phyloP scores from a whole-genome alignment of 2,888 invertebrate species.

The Cetonia aurata region DNA sequence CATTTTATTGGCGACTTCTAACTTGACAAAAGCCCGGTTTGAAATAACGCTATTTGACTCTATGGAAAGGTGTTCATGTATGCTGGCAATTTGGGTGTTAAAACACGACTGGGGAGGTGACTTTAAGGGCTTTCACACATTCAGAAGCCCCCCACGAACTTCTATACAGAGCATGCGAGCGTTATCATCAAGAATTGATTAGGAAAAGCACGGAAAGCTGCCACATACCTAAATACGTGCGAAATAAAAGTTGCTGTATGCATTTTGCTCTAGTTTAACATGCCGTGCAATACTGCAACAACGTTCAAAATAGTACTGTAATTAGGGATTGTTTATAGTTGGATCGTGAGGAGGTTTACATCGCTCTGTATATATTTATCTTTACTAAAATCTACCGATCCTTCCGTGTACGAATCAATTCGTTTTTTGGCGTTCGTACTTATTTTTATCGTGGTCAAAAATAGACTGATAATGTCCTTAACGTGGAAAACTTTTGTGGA shows the following conservation, averaged over 20 bases:
- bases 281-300: constrained; percentile 8
- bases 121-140: constrained; percentile 43
- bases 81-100: constrained; percentile 47
- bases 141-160: constrained; percentile 33
- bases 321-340: constrained; percentile 3
- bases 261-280: constrained; percentile 1
- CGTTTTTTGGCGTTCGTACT: neutral
- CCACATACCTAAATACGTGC: constrained; percentile 51
- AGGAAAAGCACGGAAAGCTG: constrained; percentile 44
- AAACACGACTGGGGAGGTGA: constrained; percentile 50
- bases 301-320: constrained; percentile 11
- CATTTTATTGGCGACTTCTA: constrained; percentile 41
- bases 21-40: constrained; percentile 25
- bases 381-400: neutral
- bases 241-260: constrained; percentile 40
- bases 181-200: constrained; percentile 36
- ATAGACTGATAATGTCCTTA: constrained; percentile 4
- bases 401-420: constrained; percentile 9
- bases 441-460: constrained; percentile 5
- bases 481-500: constrained; percentile 1
- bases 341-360: neutral
- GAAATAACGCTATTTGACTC: constrained; percentile 29
- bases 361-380: too few species aligned
- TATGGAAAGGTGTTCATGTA: constrained; percentile 25
- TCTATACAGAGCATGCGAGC: constrained; percentile 50